Percentiles rank a stretch among this genome's conserved stretches.
phyloP scores from a whole-genome alignment of 1,140 invertebrate genomes.

The Drosophila obscura region DNA sequence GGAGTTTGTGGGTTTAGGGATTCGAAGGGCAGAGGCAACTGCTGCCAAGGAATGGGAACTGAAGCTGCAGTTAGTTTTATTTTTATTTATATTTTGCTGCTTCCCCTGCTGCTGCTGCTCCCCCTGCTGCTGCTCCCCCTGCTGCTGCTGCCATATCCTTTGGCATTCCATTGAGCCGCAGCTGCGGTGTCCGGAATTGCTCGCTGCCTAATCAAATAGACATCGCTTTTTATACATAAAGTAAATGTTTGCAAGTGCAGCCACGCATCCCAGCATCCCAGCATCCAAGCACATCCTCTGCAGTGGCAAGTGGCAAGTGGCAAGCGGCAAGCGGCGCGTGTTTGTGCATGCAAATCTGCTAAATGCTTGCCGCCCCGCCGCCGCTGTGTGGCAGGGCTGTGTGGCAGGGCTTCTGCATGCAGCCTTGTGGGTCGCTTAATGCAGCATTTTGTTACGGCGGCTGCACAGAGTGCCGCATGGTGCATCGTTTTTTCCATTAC shows the following conservation, averaged over 20 bases:
- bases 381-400: not conserved
- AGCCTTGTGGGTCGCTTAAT: constrained; percentile 14
- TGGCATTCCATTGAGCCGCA: not conserved
- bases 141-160: constrained; percentile 11
- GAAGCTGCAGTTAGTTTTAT: too few relatives aligned
- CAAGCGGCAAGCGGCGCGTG: constrained; percentile 9
- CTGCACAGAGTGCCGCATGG: not conserved
- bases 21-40: constrained; percentile 5
- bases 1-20: not conserved
- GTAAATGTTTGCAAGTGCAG: constrained; percentile 5
- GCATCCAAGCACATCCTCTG: not conserved
- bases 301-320: not conserved
- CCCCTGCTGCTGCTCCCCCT: too few relatives aligned
- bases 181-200: not conserved
- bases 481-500: too few relatives aligned
- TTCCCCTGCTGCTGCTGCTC: too few relatives aligned
- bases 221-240: constrained; percentile 13
- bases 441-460: constrained; percentile 19
- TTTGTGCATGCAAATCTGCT: constrained; percentile 46
- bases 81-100: too few relatives aligned
- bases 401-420: too few relatives aligned
- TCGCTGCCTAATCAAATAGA: constrained; percentile 32
- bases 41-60: too few relatives aligned
- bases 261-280: not conserved
- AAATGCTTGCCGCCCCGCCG: constrained; percentile 23